A percentile compares a stretch with the other conserved stretches of the same genome.
These are phyloP conservation scores for Plodia interpunctella DNA, from an alignment of 1,140 invertebrate species.

Conservation along the genomic window DNA sequence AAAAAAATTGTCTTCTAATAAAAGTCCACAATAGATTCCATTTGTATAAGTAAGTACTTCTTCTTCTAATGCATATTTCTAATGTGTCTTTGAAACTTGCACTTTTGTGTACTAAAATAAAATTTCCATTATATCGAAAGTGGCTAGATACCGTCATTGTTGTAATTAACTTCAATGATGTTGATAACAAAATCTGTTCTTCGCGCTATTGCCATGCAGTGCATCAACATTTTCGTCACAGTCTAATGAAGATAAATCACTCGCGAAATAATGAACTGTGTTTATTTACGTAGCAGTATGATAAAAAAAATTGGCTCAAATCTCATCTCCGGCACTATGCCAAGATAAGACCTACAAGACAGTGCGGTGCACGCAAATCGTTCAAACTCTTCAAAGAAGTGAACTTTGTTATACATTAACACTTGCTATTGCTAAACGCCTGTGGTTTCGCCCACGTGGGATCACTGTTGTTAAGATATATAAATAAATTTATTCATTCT, in stretches of 20 bases:
- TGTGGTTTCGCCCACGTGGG: too few species aligned
- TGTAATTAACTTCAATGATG: conserved; percentile 1
- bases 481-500: too few species aligned
- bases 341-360: conserved; percentile 15
- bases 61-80: too few species aligned
- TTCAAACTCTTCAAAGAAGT: background rate
- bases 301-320: conserved; percentile 31
- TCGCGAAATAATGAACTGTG: conserved; percentile 27
- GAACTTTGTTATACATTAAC: background rate
- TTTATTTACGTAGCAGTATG: conserved; percentile 29
- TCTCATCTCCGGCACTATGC: conserved; percentile 31
- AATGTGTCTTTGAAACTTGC: too few species aligned
- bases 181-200: background rate
- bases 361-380: background rate
- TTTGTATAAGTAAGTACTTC: too few species aligned
- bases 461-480: too few species aligned
- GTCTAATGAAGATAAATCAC: conserved; percentile 41
- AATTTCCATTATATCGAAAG: background rate
- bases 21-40: too few species aligned
- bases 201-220: conserved; percentile 8
- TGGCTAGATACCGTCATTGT: background rate
- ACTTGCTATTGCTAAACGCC: too few species aligned
- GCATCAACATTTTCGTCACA: conserved; percentile 21
- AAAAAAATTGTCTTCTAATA: too few species aligned
- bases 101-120: background rate